phyloP scores from a whole-genome alignment of 2,888 invertebrate genomes.

The Drosophila greeni region DNA sequence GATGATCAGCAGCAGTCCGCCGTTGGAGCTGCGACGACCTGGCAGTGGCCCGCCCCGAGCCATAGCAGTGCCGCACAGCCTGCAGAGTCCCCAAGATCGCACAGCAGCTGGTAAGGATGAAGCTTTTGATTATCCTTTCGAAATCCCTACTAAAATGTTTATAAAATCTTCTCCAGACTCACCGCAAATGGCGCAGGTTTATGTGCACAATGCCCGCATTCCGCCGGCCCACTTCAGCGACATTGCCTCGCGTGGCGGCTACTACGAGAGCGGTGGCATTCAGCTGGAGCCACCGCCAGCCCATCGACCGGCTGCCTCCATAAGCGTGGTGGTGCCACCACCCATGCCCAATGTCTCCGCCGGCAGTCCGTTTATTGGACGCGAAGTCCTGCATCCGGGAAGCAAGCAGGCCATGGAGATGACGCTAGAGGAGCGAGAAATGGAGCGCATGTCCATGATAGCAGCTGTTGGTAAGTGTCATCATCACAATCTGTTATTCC shows the following conservation, averaged over 20 bases:
- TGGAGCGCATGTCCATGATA: conserved; percentile 59
- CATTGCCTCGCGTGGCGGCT: conserved; percentile 77
- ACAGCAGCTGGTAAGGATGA: conserved; percentile 80
- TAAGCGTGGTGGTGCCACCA: conserved; percentile 78
- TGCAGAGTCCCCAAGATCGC: conserved; percentile 86
- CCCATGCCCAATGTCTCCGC: conserved; percentile 60
- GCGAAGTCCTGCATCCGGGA: conserved; percentile 68
- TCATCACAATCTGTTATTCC: not conserved
- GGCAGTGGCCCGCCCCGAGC: conserved; percentile 81
- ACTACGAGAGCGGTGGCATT: conserved; percentile 80
- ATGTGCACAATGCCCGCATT: conserved; percentile 81
- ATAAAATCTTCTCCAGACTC: conserved; percentile 79
- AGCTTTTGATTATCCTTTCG: rapidly evolving
- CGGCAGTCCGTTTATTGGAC: conserved; percentile 64
- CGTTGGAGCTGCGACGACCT: conserved; percentile 84
- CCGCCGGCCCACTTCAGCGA: conserved; percentile 79
- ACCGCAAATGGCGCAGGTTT: conserved; percentile 85
- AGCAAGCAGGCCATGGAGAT: conserved; percentile 75
- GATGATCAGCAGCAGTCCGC: conserved; percentile 83
- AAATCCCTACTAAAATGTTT: not conserved
- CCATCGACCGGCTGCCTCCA: conserved; percentile 76
- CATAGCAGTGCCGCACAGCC: conserved; percentile 83
- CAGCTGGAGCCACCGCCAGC: conserved; percentile 83
- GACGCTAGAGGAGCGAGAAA: conserved; percentile 75
- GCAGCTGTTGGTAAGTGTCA: conserved; percentile 62